Conservation (phyloP, 2,797 vertebrate species). For the Rhynchotus rufescens region DNA sequence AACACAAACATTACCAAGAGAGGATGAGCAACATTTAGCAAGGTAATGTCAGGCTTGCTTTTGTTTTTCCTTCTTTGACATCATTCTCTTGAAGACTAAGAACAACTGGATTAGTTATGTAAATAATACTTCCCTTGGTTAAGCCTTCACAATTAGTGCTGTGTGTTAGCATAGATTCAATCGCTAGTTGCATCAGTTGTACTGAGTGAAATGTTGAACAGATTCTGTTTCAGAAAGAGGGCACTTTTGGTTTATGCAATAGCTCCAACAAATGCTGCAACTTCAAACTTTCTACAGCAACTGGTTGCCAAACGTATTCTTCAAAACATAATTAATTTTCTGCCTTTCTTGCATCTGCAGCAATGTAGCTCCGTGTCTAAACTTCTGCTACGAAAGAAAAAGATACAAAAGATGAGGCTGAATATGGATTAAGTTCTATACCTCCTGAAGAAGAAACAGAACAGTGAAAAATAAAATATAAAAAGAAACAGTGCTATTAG, state of each 20-base stretch:
- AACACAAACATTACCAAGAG: neutral
- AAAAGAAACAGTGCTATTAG: constrained; percentile 27
- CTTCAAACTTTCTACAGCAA: neutral
- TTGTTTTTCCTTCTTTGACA: neutral
- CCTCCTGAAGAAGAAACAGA: neutral
- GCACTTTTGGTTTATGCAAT: constrained; percentile 68
- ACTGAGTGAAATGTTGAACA: neutral
- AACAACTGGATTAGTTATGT: constrained; percentile 4
- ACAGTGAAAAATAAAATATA: neutral
- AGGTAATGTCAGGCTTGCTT: neutral
- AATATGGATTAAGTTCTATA: neutral
- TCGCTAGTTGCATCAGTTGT: neutral
- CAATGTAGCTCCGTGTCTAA: neutral
- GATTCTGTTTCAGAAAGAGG: constrained; percentile 57
- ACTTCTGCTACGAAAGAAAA: neutral
- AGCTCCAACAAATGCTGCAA: constrained; percentile 51
- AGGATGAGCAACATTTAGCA: neutral
- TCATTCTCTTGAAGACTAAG: neutral
- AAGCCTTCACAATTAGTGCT: constrained; percentile 36
- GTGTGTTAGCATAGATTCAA: constrained; percentile 29
- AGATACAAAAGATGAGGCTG: neutral
- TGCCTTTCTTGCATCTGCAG: constrained; percentile 31
- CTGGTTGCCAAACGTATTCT: constrained; percentile 8
- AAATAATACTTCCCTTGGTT: neutral
- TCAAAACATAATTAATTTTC: neutral